Evolutionary conservation across 2,113 vertebrate species (phyloP).

Genomic region (Montifringilla adamsi): DNA sequence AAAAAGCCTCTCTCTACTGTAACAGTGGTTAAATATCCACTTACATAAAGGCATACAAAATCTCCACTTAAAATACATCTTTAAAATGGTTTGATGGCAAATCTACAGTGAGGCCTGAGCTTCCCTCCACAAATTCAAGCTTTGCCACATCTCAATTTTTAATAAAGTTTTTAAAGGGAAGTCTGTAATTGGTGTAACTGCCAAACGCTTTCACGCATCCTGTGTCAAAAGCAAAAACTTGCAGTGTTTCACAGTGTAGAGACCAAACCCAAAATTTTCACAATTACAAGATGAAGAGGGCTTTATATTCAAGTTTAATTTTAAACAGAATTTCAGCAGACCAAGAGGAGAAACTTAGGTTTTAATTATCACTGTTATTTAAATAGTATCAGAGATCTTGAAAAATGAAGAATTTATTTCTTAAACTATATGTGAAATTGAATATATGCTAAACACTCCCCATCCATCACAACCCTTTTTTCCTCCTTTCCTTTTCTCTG

Average conservation of each 20-base stretch:
- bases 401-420: neutral
- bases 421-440: accelerated
- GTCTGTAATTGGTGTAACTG: neutral
- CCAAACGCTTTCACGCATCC: neutral
- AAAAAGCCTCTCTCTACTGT: neutral
- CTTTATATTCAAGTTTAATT: neutral
- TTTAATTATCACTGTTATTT: neutral
- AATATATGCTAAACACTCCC: neutral
- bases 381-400: neutral
- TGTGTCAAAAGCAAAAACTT: neutral
- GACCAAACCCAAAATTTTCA: neutral
- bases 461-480: neutral
- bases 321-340: neutral
- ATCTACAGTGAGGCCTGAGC: neutral
- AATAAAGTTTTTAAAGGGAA: neutral
- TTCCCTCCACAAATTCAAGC: neutral
- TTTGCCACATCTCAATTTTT: neutral
- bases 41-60: neutral
- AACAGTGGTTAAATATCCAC: neutral
- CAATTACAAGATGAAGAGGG: neutral
- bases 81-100: neutral
- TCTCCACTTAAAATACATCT: neutral
- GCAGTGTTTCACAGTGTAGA: neutral
- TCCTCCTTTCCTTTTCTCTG: neutral
- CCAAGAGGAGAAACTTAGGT: neutral